Conservation (phyloP, 2,113 vertebrate species). For the Upupa epops region DNA sequence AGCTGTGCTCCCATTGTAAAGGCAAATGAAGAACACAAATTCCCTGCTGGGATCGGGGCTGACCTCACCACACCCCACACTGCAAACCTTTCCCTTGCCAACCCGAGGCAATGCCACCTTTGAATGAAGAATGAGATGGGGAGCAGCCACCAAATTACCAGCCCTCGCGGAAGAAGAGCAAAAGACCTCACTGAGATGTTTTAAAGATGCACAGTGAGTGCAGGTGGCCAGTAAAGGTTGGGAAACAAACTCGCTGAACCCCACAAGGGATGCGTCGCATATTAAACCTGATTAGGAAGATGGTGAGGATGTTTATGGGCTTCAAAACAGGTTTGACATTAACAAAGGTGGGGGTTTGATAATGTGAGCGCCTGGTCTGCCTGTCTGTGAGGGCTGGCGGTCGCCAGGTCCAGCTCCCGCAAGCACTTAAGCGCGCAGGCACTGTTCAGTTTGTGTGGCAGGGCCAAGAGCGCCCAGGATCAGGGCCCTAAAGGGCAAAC, state of each 20-base stretch:
- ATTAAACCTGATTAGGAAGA: constrained; percentile 67
- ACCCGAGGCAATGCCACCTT: constrained; percentile 80
- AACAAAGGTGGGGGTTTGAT: constrained; percentile 25
- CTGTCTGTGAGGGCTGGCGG: background rate
- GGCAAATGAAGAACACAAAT: constrained; percentile 87
- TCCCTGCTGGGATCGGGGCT: constrained; percentile 80
- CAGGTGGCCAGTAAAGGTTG: constrained; percentile 70
- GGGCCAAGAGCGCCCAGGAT: background rate
- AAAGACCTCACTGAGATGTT: constrained; percentile 66
- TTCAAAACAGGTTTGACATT: constrained; percentile 59
- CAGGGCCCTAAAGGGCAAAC: background rate
- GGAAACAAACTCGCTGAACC: constrained; percentile 77
- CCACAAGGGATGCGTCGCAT: constrained; percentile 50
- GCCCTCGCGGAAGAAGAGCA: constrained; percentile 49
- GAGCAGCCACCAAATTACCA: constrained; percentile 80
- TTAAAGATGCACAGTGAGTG: constrained; percentile 73
- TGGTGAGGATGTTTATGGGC: constrained; percentile 56
- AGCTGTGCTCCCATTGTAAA: constrained; percentile 79
- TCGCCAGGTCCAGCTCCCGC: background rate
- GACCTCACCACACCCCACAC: constrained; percentile 79
- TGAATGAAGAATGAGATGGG: constrained; percentile 83
- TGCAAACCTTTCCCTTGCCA: constrained; percentile 80
- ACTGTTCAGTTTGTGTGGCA: fast-evolving
- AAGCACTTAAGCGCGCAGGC: fast-evolving
- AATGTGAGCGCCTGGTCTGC: constrained; percentile 37